These are phyloP conservation scores for Disparrhopalites patrizii DNA, from an alignment of 2,888 invertebrate genomes.

Conservation along the genomic window DNA sequence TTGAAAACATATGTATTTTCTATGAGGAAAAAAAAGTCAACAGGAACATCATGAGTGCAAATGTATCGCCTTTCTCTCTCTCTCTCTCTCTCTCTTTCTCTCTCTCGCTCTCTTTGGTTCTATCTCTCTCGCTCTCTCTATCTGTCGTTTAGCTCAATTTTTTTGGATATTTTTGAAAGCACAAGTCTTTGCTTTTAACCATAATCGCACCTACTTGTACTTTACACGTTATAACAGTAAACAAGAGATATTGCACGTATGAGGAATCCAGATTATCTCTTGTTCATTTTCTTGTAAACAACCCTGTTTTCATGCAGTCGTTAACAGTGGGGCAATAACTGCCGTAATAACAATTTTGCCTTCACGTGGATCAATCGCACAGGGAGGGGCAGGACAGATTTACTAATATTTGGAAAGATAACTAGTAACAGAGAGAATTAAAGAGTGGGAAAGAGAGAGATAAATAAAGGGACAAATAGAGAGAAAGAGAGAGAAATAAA, in stretches of 20 bases:
- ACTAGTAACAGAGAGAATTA: too few relatives aligned
- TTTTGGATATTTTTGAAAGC: neutral
- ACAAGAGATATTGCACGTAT: constrained; percentile 1
- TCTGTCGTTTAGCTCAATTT: neutral
- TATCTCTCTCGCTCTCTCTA: neutral
- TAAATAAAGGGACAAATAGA: neutral
- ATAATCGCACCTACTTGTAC: constrained; percentile 16
- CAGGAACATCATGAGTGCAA: too few relatives aligned
- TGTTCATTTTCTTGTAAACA: constrained; percentile 3
- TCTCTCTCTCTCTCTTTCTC: too few relatives aligned
- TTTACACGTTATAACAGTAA: constrained; percentile 4
- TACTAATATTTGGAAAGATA: too few relatives aligned
- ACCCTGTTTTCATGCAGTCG: neutral
- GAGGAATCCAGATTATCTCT: constrained; percentile 1
- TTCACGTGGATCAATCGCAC: too few relatives aligned
- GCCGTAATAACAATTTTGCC: too few relatives aligned
- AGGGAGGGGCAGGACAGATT: too few relatives aligned
- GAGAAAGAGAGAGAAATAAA: neutral
- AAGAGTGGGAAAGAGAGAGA: neutral
- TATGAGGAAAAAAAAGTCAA: too few relatives aligned
- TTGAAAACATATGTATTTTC: constrained; percentile 17
- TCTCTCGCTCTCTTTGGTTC: too few relatives aligned
- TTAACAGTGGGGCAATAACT: too few relatives aligned
- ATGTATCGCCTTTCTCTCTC: too few relatives aligned
- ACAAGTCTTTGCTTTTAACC: constrained; percentile 22